A percentile compares a stretch with the other conserved stretches of the same genome.
Conservation (phyloP, 2,797 vertebrate species). For the Toxotes lorentzi region DNA sequence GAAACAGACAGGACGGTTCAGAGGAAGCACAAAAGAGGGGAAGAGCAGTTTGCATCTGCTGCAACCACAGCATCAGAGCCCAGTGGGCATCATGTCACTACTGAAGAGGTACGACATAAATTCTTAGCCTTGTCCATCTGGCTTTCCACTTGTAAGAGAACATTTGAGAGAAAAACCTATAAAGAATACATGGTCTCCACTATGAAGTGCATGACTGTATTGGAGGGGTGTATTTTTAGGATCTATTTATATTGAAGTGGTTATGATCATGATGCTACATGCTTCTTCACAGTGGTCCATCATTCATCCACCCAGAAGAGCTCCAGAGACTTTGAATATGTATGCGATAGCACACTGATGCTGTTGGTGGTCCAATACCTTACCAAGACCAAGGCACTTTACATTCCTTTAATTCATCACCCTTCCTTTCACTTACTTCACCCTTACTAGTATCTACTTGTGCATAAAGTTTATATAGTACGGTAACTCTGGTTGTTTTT, state of each 20-base stretch:
- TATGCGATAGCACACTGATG: background rate
- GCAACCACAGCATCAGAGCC: constrained; percentile 41
- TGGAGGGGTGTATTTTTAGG: constrained; percentile 18
- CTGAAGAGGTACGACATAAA: constrained; percentile 37
- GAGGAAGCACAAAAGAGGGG: constrained; percentile 54
- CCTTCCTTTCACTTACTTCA: background rate
- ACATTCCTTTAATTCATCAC: constrained; percentile 4
- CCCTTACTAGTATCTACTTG: background rate
- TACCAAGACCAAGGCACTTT: background rate
- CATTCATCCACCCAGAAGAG: background rate
- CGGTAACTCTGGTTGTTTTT: background rate
- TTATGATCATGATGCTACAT: background rate
- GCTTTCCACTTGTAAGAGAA: constrained; percentile 12
- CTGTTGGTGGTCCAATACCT: background rate
- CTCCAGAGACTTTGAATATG: background rate
- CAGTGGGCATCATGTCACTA: constrained; percentile 40
- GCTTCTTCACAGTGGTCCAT: background rate
- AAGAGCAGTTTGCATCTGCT: constrained; percentile 45
- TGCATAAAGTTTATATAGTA: background rate
- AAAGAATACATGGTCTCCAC: constrained; percentile 10
- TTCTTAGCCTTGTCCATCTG: constrained; percentile 11
- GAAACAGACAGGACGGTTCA: constrained; percentile 45
- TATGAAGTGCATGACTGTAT: background rate
- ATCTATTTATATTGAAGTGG: background rate
- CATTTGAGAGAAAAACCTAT: background rate